phyloP scores from a whole-genome alignment of 2,113 vertebrate species.

The Gallinago media region DNA sequence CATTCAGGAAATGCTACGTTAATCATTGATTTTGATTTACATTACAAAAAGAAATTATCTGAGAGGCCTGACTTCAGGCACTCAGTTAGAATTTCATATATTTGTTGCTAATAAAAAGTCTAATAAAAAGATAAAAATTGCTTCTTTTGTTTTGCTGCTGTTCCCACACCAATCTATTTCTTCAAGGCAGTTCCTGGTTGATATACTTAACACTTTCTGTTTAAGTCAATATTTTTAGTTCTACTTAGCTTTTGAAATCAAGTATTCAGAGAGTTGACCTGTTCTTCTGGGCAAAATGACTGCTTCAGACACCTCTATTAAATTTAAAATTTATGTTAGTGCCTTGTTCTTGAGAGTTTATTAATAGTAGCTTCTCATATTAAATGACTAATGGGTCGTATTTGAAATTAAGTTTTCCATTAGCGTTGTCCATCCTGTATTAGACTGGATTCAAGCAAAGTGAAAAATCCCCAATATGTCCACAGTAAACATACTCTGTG shows the following conservation, averaged over 20 bases:
- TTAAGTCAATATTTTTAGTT: constrained; percentile 10
- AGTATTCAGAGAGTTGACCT: neutral
- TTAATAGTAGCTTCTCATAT: neutral
- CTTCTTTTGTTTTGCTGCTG: neutral
- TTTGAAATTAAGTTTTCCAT: neutral
- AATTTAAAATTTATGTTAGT: neutral
- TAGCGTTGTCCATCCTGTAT: neutral
- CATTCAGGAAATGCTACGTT: neutral
- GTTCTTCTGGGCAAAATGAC: neutral
- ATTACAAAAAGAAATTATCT: neutral
- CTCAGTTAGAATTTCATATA: neutral
- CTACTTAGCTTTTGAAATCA: neutral
- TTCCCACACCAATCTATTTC: neutral
- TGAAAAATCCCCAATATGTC: accelerated
- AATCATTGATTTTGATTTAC: constrained; percentile 18
- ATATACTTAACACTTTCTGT: neutral
- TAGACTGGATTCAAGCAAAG: neutral
- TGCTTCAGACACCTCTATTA: neutral
- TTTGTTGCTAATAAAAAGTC: neutral
- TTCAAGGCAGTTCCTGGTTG: neutral
- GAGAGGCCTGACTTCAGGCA: neutral
- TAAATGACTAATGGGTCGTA: neutral
- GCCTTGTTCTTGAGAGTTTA: neutral
- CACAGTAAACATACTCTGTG: neutral
- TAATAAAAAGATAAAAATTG: neutral